A percentile compares a stretch with the other conserved stretches of the same genome.
Evolutionary conservation across 2,113 vertebrate species (phyloP).

Genomic region (Mohoua ochrocephala): DNA sequence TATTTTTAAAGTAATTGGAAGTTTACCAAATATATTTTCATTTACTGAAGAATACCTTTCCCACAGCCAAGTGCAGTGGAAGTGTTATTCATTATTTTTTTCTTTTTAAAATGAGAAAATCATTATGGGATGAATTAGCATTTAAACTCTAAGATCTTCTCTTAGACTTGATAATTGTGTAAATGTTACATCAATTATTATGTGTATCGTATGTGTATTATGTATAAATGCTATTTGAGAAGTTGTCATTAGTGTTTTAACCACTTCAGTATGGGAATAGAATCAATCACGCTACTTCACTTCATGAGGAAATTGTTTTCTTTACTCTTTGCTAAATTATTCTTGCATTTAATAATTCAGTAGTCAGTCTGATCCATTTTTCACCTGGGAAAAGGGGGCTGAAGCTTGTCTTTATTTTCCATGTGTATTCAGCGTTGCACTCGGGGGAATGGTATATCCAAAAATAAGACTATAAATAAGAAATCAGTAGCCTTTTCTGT

Average conservation of each 20-base stretch:
- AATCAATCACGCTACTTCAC: neutral
- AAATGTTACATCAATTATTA: neutral
- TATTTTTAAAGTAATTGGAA: neutral
- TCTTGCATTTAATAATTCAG: constrained; percentile 49
- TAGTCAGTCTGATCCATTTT: constrained; percentile 19
- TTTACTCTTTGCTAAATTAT: constrained; percentile 30
- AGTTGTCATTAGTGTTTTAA: neutral
- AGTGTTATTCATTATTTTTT: neutral
- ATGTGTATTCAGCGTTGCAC: constrained; percentile 50
- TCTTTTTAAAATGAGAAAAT: neutral
- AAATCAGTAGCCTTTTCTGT: constrained; percentile 77
- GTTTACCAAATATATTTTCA: neutral
- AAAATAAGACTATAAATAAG: constrained; percentile 82
- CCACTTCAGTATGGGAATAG: neutral
- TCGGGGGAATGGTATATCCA: constrained; percentile 62
- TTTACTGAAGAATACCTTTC: neutral
- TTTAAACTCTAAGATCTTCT: neutral
- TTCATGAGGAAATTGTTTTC: neutral
- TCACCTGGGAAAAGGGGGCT: neutral
- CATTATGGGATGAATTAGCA: neutral
- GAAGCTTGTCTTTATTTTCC: constrained; percentile 56
- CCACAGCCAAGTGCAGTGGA: neutral
- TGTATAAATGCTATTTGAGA: neutral
- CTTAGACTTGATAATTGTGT: neutral
- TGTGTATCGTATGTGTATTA: neutral